These are phyloP conservation scores for Mizuhopecten yessoensis DNA, from an alignment of 1,140 invertebrate genomes.

Conservation along the genomic window DNA sequence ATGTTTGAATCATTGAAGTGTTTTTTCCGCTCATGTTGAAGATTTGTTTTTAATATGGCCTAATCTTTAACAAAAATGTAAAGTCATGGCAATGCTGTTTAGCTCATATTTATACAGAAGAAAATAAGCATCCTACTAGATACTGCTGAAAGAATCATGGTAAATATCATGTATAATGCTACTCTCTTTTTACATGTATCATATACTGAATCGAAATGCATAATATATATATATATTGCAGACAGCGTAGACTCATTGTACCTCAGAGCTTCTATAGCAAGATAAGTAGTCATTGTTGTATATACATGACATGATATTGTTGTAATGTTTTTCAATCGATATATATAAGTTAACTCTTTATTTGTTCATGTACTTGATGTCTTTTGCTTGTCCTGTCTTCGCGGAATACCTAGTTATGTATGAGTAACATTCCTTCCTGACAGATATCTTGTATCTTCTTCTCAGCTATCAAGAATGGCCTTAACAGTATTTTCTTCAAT, in stretches of 20 bases:
- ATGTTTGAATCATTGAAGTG: no score
- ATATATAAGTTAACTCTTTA: neutral
- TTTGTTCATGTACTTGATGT: neutral
- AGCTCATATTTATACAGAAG: neutral
- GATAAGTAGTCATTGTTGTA: neutral
- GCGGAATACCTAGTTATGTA: no score
- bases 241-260: neutral
- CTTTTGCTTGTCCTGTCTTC: neutral
- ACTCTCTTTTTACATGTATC: neutral
- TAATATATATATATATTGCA: neutral
- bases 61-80: no score
- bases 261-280: neutral
- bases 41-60: no score
- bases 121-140: neutral
- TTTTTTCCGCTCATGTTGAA: no score
- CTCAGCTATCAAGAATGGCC: no score
- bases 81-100: no score
- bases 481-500: no score
- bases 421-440: no score
- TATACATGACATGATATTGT: neutral
- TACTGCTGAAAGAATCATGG: slow-evolving; percentile 21
- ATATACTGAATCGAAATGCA: neutral
- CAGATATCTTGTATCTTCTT: no score
- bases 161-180: neutral
- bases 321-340: neutral